A percentile compares a stretch with the other conserved stretches of the same genome.
phyloP scores from a whole-genome alignment of 2,888 invertebrate species.

The Hydrotaea cyrtoneurina region DNA sequence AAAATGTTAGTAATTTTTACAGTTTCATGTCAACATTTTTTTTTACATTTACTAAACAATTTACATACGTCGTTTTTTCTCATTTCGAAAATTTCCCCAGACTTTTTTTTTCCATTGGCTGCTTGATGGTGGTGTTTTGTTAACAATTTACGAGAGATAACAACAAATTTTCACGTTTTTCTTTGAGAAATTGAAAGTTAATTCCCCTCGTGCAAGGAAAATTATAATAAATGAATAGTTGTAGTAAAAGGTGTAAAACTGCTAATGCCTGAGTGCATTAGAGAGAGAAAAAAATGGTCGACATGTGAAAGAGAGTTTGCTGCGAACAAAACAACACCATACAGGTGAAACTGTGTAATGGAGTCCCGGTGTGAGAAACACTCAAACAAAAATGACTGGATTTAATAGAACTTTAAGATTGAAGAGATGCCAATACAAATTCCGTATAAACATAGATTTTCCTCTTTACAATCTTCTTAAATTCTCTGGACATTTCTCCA shows the following conservation, averaged over 20 bases:
- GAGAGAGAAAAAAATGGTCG: neutral
- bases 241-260: slow-evolving; percentile 44
- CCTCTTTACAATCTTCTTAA: too few species aligned
- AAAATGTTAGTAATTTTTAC: neutral
- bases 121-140: slow-evolving; percentile 2
- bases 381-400: slow-evolving; percentile 9
- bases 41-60: slow-evolving; percentile 4
- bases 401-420: too few species aligned
- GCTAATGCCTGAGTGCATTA: slow-evolving; percentile 22
- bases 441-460: too few species aligned
- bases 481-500: too few species aligned
- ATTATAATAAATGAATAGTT: slow-evolving; percentile 3
- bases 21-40: slow-evolving; percentile 56
- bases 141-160: slow-evolving; percentile 43
- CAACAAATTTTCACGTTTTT: slow-evolving; percentile 74
- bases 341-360: slow-evolving; percentile 12
- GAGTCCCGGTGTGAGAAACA: neutral
- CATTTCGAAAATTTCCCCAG: slow-evolving; percentile 46
- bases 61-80: slow-evolving; percentile 23
- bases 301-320: neutral
- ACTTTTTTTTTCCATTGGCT: slow-evolving; percentile 3
- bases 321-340: neutral
- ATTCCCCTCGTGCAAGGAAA: slow-evolving; percentile 15
- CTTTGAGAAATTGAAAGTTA: slow-evolving; percentile 31
- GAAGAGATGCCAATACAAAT: too few species aligned